phyloP scores from a whole-genome alignment of 2,113 vertebrate species.

The Psettodes erumei region DNA sequence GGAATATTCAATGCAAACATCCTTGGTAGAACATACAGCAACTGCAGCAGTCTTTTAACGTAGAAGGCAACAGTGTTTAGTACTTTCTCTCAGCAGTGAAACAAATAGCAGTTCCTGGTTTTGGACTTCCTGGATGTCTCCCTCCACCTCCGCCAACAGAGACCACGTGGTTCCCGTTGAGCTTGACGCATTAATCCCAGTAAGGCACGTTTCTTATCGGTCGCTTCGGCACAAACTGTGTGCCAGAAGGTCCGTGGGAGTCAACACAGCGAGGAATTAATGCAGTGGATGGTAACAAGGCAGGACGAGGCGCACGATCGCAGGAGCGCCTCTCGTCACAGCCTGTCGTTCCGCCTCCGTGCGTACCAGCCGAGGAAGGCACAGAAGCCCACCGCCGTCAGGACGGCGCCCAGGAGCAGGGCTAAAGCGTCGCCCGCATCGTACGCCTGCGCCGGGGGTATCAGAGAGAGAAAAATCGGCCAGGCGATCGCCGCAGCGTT shows the following conservation, averaged over 20 bases:
- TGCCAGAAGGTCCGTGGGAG: background rate
- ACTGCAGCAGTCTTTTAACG: constrained; percentile 16
- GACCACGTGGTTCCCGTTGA: constrained; percentile 11
- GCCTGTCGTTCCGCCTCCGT: constrained; percentile 85
- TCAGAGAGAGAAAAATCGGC: constrained; percentile 75
- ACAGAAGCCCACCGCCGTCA: constrained; percentile 88
- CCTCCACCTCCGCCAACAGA: background rate
- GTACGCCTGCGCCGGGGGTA: constrained; percentile 87
- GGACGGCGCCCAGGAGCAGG: constrained; percentile 84
- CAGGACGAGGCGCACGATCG: background rate
- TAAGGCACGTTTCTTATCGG: constrained; percentile 64
- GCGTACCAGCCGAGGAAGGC: constrained; percentile 92
- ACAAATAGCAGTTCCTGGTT: constrained; percentile 19
- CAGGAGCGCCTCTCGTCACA: constrained; percentile 68
- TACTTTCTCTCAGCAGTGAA: constrained; percentile 26
- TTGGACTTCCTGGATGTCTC: constrained; percentile 53
- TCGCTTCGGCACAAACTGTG: background rate
- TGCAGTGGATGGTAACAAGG: background rate
- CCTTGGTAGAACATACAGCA: background rate
- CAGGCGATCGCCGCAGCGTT: constrained; percentile 52
- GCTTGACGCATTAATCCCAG: constrained; percentile 7
- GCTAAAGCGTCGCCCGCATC: constrained; percentile 90
- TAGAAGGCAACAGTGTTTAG: constrained; percentile 38
- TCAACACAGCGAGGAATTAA: too few relatives aligned
- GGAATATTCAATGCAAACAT: background rate